Percentiles rank a stretch among this genome's conserved stretches.
These are phyloP conservation scores for Willisornis vidua DNA, from an alignment of 2,113 vertebrate genomes.

Conservation along the genomic window DNA sequence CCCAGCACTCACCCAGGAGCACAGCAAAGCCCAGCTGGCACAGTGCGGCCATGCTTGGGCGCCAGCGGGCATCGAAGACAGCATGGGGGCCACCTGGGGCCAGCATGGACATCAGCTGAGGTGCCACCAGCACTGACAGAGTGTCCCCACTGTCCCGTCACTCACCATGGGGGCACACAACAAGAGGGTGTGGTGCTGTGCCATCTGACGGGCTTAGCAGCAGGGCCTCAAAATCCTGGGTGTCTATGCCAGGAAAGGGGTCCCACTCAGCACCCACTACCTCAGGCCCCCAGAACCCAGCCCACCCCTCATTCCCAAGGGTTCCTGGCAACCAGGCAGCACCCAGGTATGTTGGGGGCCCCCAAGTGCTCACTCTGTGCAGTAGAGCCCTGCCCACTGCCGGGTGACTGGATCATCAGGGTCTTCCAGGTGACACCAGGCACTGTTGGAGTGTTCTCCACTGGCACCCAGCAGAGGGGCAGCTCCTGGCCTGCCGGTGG, in stretches of 20 bases:
- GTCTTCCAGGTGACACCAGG: conserved; percentile 78
- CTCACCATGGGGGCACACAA: conserved; percentile 84
- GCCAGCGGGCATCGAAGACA: conserved; percentile 82
- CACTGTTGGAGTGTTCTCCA: conserved; percentile 66
- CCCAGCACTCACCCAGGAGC: conserved; percentile 76
- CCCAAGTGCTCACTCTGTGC: fast-evolving
- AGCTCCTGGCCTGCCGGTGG: conserved; percentile 38
- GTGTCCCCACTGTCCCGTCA: background rate
- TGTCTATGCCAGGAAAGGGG: background rate
- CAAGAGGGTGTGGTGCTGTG: conserved; percentile 62
- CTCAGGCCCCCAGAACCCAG: background rate
- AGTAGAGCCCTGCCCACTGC: fast-evolving
- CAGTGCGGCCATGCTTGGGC: conserved; percentile 71
- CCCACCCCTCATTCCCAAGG: conserved; percentile 8
- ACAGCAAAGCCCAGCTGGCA: conserved; percentile 79
- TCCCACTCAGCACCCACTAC: background rate
- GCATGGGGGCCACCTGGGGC: conserved; percentile 82
- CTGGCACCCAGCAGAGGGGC: conserved; percentile 64
- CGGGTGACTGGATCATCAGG: conserved; percentile 67
- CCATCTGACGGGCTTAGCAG: conserved; percentile 67
- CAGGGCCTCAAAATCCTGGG: conserved; percentile 70
- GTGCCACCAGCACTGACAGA: background rate
- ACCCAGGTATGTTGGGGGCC: background rate
- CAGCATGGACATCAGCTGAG: background rate
- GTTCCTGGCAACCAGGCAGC: background rate